Evolutionary conservation across 1,140 invertebrate species (phyloP).

Genomic region (Drosophila orosa): DNA sequence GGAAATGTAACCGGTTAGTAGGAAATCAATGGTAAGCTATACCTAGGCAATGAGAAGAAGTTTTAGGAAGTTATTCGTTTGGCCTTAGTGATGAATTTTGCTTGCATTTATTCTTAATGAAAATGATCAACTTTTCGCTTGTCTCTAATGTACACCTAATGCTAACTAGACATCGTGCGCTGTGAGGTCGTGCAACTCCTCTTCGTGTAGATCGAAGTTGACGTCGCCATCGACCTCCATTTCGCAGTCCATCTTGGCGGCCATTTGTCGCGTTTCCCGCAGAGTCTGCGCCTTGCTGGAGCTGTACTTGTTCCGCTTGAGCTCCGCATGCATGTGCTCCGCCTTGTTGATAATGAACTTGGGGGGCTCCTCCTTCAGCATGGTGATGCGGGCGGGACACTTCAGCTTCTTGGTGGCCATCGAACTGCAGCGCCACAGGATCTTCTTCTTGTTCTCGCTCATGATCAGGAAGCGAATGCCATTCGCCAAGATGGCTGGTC

Average conservation of each 20-base stretch:
- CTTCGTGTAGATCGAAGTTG: slow-evolving; percentile 69
- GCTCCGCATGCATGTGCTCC: slow-evolving; percentile 78
- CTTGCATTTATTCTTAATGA: slow-evolving; percentile 53
- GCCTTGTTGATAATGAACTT: slow-evolving; percentile 83
- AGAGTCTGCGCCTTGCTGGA: slow-evolving; percentile 68
- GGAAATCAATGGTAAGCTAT: background rate
- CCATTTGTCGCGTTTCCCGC: slow-evolving; percentile 44
- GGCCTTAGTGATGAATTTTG: slow-evolving; percentile 36
- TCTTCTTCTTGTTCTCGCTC: slow-evolving; percentile 84
- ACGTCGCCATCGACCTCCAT: slow-evolving; percentile 58
- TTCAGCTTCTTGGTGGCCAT: slow-evolving; percentile 84
- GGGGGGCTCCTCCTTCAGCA: slow-evolving; percentile 80
- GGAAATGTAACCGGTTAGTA: slow-evolving; percentile 6
- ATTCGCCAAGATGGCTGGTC: slow-evolving; percentile 82
- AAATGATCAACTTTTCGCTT: slow-evolving; percentile 33
- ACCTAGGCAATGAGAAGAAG: background rate
- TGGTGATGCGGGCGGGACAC: slow-evolving; percentile 82
- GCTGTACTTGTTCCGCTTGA: slow-evolving; percentile 82
- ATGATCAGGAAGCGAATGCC: slow-evolving; percentile 82
- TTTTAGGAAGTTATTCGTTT: slow-evolving; percentile 6
- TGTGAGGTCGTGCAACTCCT: slow-evolving; percentile 60
- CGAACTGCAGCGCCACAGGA: slow-evolving; percentile 83
- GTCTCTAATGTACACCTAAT: slow-evolving; percentile 53
- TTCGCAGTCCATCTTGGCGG: slow-evolving; percentile 57
- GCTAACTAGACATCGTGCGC: slow-evolving; percentile 56